A percentile compares a stretch with the other conserved stretches of the same genome.
Evolutionary conservation across 2,113 vertebrate genomes (phyloP).

Genomic region (Callorhinus ursinus): DNA sequence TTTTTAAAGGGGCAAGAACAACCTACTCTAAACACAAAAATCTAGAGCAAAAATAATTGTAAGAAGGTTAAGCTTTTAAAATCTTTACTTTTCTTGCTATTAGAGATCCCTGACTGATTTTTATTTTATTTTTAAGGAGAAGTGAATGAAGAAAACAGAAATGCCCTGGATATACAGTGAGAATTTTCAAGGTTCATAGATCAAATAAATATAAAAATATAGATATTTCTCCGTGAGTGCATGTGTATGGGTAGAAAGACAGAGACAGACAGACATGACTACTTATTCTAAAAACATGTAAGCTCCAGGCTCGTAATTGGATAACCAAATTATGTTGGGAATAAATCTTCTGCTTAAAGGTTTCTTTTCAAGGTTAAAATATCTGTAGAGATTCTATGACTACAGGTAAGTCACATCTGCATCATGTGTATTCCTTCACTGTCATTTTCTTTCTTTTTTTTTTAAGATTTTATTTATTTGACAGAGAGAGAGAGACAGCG

Average conservation of each 20-base stretch:
- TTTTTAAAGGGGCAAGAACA: neutral
- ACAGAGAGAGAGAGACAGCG: no score
- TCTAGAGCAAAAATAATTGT: neutral
- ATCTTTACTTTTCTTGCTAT: neutral
- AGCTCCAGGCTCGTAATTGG: neutral
- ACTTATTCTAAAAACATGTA: neutral
- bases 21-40: neutral
- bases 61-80: neutral
- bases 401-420: neutral
- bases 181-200: neutral
- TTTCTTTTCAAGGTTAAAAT: neutral
- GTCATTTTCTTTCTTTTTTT: neutral
- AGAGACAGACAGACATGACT: neutral
- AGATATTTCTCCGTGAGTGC: neutral
- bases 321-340: neutral
- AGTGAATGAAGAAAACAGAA: neutral
- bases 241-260: neutral
- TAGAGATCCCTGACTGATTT: neutral
- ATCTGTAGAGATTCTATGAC: neutral
- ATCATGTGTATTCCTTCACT: neutral
- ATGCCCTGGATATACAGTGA: neutral
- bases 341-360: neutral
- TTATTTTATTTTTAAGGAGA: neutral
- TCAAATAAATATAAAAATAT: neutral
- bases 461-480: no score